Evolutionary conservation across 2,113 vertebrate genomes (phyloP), one percentile per base, ranked within the genome.

Genomic region (Salvator merianae): DNA sequence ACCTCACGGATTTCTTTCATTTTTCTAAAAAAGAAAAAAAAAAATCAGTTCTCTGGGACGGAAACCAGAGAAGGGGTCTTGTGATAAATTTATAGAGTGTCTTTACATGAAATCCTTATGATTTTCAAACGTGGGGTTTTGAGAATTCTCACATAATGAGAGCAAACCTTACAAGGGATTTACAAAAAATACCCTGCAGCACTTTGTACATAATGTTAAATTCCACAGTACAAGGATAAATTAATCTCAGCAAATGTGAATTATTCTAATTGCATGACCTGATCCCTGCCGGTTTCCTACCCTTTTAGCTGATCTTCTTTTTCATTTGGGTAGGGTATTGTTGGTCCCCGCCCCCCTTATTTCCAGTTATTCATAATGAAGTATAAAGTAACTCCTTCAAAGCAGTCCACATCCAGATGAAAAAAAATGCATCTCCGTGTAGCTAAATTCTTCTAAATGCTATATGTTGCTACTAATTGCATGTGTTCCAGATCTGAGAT

Each of bases 241-340:
- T 92, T 92, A 89, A 91, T 93, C 63, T n/a, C 40, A 87, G 91
- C 80, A 91, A 95, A 95, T 95, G 93, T 93, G 93, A 93, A 84
- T 84, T 90, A 91, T 95, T 93, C 96, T 93, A 91, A 91, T 80
- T 0, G 87, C 84, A 87, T 38, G 89, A 92, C 87, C 95, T 96
- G 95, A 95, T 93, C 83, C 47, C 94, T 94, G 94, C 96, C 95
- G 95, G 95, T 96, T 96, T 96, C 95, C 95, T 96, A 93, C 94
- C 95, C 95, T 96, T 96, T 95, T 93, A 95, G 69, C 94, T 94
- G 91, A 93, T 93, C 91, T 91, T 53, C 75, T 90, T 87, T 77
- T 82, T 81, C 84, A 50, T 82, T 50, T 47, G 74, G 53, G 24
- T 43, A 83, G 87, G 86, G 86, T 91, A 90, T 92, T 88, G 53